These are phyloP conservation scores for Tympanoctomys barrerae DNA, from an alignment of 2,797 vertebrate genomes.

Conservation along the genomic window DNA sequence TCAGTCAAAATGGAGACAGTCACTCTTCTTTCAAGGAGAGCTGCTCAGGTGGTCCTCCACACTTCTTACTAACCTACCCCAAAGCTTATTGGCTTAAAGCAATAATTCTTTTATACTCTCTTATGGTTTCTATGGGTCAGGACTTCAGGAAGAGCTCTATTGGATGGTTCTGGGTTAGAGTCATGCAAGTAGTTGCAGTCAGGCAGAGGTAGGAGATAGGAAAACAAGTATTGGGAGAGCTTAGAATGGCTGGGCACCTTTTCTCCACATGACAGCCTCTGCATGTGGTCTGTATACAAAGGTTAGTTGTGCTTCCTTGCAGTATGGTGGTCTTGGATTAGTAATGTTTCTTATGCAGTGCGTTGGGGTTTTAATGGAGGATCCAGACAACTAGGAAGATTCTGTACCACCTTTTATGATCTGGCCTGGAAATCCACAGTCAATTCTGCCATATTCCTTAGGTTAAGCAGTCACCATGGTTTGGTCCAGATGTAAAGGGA, in stretches of 20 bases:
- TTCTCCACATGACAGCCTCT: not conserved
- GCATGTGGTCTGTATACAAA: not conserved
- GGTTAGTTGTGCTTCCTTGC: constrained; percentile 19
- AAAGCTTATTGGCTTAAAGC: constrained; percentile 51
- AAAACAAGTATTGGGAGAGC: not conserved
- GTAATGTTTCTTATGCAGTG: not conserved
- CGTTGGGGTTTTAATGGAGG: not conserved
- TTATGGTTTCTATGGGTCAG: constrained; percentile 1
- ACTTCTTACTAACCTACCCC: constrained; percentile 1
- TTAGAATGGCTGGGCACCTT: not conserved
- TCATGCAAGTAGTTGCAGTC: not conserved
- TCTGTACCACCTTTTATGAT: not conserved
- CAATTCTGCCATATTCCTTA: not conserved
- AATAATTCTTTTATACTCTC: constrained; percentile 25
- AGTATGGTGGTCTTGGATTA: not conserved
- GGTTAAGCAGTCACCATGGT: not conserved
- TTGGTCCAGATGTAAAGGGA: constrained; percentile 6
- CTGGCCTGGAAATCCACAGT: not conserved
- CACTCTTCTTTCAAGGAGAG: too few species aligned
- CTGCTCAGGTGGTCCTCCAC: too few species aligned
- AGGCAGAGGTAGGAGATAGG: not conserved
- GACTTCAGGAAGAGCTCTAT: constrained; percentile 41
- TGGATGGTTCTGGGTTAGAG: not conserved
- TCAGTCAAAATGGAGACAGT: too few species aligned
- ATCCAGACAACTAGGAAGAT: not conserved